Evolutionary conservation across 2,113 vertebrate genomes (phyloP).

Genomic region (Epinephelus moara): DNA sequence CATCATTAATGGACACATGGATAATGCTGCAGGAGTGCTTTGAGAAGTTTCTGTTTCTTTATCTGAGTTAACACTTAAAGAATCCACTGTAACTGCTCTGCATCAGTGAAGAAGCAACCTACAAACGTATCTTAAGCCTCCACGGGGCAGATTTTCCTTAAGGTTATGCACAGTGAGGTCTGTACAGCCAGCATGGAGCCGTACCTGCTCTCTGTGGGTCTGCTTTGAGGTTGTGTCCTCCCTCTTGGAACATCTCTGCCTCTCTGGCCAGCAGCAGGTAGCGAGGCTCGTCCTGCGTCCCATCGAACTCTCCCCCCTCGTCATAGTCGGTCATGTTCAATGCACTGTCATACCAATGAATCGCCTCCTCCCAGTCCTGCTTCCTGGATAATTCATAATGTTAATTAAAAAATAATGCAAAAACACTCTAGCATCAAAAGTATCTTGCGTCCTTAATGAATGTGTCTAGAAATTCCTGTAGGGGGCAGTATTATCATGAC

Average conservation of each 20-base stretch:
- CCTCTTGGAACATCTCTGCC: conserved; percentile 91
- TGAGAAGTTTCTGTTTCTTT: not conserved
- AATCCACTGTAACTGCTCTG: no score
- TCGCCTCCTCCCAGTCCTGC: conserved; percentile 90
- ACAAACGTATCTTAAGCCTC: no score
- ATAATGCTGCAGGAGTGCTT: not conserved
- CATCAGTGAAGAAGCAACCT: no score
- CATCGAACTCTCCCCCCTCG: conserved; percentile 95
- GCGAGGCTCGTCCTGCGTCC: conserved; percentile 92
- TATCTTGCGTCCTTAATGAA: not conserved
- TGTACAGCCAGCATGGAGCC: not conserved
- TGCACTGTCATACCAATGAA: conserved; percentile 90
- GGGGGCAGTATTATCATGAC: conserved; percentile 24
- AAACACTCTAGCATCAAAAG: not conserved
- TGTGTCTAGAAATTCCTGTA: not conserved
- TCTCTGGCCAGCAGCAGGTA: conserved; percentile 92
- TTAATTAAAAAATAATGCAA: not conserved
- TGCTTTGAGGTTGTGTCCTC: conserved; percentile 85
- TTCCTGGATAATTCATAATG: conserved; percentile 74
- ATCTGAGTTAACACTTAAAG: not conserved
- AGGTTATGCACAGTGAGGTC: not conserved
- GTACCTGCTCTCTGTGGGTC: conserved; percentile 92
- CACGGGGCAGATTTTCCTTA: not conserved
- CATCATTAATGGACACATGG: not conserved
- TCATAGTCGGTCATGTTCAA: conserved; percentile 94